Evolutionary conservation across 2,888 invertebrate species (phyloP).

Genomic region (Vanessa cardui): DNA sequence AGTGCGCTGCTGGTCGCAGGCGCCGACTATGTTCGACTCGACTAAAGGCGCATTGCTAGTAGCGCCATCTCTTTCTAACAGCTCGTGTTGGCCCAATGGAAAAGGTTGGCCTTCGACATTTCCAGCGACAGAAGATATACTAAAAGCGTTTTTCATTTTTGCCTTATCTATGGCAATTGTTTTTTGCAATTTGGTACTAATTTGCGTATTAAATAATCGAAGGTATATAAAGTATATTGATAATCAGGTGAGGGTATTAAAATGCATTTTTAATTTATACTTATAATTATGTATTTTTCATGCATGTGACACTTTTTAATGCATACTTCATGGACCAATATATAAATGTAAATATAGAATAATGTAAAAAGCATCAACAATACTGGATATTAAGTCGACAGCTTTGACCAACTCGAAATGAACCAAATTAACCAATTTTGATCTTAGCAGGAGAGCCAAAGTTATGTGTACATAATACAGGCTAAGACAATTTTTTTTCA

Average conservation of each 20-base stretch:
- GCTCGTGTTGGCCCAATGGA: slow-evolving; percentile 89
- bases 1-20: slow-evolving; percentile 72
- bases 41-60: slow-evolving; percentile 88
- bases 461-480: too few relatives aligned
- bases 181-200: slow-evolving; percentile 90
- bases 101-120: slow-evolving; percentile 85
- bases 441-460: too few relatives aligned
- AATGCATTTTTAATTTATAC: too few relatives aligned
- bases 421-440: too few relatives aligned
- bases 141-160: slow-evolving; percentile 90
- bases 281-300: too few relatives aligned
- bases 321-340: too few relatives aligned
- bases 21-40: slow-evolving; percentile 85
- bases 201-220: slow-evolving; percentile 92
- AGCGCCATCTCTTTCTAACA: slow-evolving; percentile 91
- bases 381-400: too few relatives aligned
- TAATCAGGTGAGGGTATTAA: slow-evolving; percentile 86
- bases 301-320: too few relatives aligned
- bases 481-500: too few relatives aligned
- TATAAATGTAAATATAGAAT: too few relatives aligned
- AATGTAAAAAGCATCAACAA: too few relatives aligned
- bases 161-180: slow-evolving; percentile 90
- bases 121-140: slow-evolving; percentile 87
- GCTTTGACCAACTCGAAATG: too few relatives aligned
- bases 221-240: slow-evolving; percentile 93